Evolutionary conservation across 2,888 invertebrate genomes (phyloP).

Genomic region (Campopleginae sp.): DNA sequence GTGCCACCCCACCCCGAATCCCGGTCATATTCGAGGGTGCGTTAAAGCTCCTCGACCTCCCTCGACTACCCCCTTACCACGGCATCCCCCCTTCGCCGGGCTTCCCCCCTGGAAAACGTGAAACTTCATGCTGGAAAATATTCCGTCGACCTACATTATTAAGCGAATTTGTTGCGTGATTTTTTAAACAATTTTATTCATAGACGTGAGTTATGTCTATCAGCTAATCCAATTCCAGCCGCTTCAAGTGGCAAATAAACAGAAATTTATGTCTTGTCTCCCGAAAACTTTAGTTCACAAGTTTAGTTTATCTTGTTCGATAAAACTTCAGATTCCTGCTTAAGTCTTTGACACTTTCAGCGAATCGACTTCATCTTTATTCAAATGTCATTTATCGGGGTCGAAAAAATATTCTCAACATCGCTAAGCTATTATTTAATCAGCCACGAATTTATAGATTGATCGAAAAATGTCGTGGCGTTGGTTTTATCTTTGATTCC

Average conservation of each 20-base stretch:
- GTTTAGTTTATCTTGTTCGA: neutral
- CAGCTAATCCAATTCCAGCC: neutral
- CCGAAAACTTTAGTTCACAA: neutral
- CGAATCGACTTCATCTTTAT: neutral
- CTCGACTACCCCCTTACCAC: slow-evolving; percentile 26
- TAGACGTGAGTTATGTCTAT: neutral
- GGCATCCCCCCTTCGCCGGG: slow-evolving; percentile 1
- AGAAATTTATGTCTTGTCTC: neutral
- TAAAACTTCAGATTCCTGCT: neutral
- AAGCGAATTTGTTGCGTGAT: slow-evolving; percentile 20
- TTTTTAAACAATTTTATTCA: slow-evolving; percentile 17
- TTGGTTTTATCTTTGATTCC: neutral
- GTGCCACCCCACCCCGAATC: slow-evolving; percentile 2
- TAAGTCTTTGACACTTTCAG: neutral
- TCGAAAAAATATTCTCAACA: neutral
- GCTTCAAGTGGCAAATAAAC: neutral
- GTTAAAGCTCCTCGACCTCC: slow-evolving; percentile 56
- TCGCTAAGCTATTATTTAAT: neutral
- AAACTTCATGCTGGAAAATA: slow-evolving; percentile 25
- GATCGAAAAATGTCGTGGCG: neutral
- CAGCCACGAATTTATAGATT: neutral
- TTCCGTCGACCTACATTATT: slow-evolving; percentile 54
- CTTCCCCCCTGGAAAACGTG: neutral
- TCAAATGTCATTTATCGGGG: neutral
- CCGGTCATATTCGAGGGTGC: slow-evolving; percentile 52